phyloP scores from a whole-genome alignment of 2,888 invertebrate species.

The Labia minor region DNA sequence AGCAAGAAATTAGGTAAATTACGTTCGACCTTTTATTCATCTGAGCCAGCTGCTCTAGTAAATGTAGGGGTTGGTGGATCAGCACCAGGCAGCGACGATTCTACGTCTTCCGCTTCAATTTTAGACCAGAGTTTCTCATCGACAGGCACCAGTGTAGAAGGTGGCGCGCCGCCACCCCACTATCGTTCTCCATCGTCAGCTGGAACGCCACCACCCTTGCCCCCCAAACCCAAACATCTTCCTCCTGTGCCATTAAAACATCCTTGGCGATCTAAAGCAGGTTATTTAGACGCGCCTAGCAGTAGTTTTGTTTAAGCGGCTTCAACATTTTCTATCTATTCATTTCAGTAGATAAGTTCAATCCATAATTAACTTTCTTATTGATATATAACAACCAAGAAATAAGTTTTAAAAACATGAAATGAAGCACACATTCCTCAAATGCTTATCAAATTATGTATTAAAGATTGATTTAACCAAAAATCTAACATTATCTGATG shows the following conservation, averaged over 20 bases:
- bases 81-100: neutral
- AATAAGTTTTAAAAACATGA: too few relatives aligned
- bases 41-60: neutral
- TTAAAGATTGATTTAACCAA: too few relatives aligned
- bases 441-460: too few relatives aligned
- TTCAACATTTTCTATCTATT: too few relatives aligned
- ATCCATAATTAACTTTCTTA: too few relatives aligned
- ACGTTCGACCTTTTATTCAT: constrained; percentile 28
- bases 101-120: neutral
- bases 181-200: neutral
- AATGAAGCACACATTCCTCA: too few relatives aligned
- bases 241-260: constrained; percentile 31
- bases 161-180: constrained; percentile 9
- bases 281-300: constrained; percentile 49
- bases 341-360: too few relatives aligned
- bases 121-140: constrained; percentile 15
- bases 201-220: constrained; percentile 52
- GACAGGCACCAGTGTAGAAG: constrained; percentile 20
- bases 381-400: too few relatives aligned
- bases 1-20: constrained; percentile 38
- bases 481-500: too few relatives aligned
- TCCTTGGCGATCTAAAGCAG: constrained; percentile 24
- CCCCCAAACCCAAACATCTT: constrained; percentile 62
- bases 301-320: constrained; percentile 61
- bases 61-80: neutral